Evolutionary conservation across 2,888 invertebrate species (phyloP).

Genomic region (Phortica okadai): DNA sequence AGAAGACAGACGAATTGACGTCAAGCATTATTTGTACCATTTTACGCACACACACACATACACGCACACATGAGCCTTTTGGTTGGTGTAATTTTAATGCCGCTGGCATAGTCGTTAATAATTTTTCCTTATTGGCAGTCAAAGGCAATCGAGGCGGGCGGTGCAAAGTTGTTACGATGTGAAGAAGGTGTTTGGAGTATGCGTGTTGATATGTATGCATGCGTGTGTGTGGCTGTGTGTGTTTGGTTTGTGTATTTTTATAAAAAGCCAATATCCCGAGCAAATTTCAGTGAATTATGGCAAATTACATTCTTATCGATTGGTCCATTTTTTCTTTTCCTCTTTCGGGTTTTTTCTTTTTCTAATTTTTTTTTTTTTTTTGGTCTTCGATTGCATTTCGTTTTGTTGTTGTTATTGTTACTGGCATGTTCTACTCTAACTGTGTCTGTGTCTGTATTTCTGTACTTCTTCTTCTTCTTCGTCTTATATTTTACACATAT

Average conservation of each 20-base stretch:
- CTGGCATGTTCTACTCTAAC: too few relatives aligned
- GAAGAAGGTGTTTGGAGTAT: not conserved
- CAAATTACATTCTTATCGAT: conserved; percentile 73
- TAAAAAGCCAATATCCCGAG: conserved; percentile 61
- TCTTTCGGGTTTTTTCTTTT: conserved; percentile 36
- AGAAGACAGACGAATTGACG: too few relatives aligned
- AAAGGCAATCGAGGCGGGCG: not conserved
- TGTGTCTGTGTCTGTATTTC: too few relatives aligned
- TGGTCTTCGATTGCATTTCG: conserved; percentile 25
- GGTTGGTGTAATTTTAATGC: conserved; percentile 61
- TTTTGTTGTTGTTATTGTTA: not conserved
- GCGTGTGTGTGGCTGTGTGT: not conserved
- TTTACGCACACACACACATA: too few relatives aligned
- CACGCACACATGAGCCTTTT: conserved; percentile 30
- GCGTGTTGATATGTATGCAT: conserved; percentile 30
- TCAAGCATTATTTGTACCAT: too few relatives aligned
- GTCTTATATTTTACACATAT: too few relatives aligned
- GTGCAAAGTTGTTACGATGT: too few relatives aligned
- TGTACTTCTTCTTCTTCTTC: not conserved
- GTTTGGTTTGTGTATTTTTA: not conserved
- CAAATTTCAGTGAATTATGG: conserved; percentile 71
- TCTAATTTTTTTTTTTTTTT: not conserved
- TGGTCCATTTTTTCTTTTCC: conserved; percentile 54
- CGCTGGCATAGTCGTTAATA: conserved; percentile 61
- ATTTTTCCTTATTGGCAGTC: conserved; percentile 38